Percentiles rank a stretch among this genome's conserved stretches.
These are phyloP conservation scores for Hyposoter didymator DNA, from an alignment of 2,888 invertebrate species.

Conservation along the genomic window DNA sequence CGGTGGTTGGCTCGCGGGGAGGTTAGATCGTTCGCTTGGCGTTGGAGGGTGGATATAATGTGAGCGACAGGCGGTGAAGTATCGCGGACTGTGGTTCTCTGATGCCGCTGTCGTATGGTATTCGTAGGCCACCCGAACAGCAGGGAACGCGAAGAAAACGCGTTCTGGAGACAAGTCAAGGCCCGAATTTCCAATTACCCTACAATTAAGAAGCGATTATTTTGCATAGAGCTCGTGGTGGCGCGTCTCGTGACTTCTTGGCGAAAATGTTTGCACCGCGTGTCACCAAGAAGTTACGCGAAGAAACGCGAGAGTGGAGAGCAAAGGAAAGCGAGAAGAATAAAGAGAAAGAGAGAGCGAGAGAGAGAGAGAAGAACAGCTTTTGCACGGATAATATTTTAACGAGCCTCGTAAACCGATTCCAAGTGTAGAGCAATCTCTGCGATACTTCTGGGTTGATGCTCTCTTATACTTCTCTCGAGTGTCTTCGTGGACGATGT, in stretches of 20 bases:
- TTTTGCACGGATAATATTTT: constrained; percentile 81
- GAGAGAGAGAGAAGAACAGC: constrained; percentile 28
- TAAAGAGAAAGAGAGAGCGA: not conserved
- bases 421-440: constrained; percentile 74
- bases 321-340: not conserved
- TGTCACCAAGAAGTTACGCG: constrained; percentile 82
- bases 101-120: constrained; percentile 33
- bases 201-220: constrained; percentile 84
- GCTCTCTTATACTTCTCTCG: constrained; percentile 37
- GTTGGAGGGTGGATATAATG: constrained; percentile 73
- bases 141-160: constrained; percentile 63
- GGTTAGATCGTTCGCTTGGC: not conserved
- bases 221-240: constrained; percentile 80
- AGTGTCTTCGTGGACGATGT: constrained; percentile 43
- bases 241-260: constrained; percentile 72
- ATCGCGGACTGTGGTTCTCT: constrained; percentile 28
- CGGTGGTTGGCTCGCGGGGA: constrained; percentile 7
- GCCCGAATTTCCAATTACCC: constrained; percentile 82
- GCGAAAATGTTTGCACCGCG: constrained; percentile 77
- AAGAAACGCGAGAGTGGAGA: constrained; percentile 1
- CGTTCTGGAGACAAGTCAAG: constrained; percentile 45
- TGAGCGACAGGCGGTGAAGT: constrained; percentile 76
- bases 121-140: constrained; percentile 29
- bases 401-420: constrained; percentile 83
- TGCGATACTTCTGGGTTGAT: constrained; percentile 44